phyloP scores from a whole-genome alignment of 2,797 vertebrate genomes.

The Hippopotamyrus pictus region DNA sequence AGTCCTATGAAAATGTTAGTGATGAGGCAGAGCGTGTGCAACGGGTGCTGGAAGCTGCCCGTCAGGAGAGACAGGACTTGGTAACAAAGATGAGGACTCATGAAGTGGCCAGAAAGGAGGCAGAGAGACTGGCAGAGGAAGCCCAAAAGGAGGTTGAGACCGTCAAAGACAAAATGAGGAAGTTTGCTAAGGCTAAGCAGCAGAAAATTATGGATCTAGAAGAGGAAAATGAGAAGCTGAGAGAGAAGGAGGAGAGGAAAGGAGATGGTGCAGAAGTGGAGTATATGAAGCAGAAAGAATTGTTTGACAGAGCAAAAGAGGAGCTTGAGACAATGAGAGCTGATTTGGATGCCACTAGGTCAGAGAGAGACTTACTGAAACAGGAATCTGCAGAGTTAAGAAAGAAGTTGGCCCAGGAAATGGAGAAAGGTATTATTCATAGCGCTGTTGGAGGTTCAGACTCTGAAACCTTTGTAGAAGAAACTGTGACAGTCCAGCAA shows the following conservation, averaged over 20 bases:
- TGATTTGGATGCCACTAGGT: slow-evolving; percentile 55
- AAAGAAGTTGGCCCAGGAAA: slow-evolving; percentile 46
- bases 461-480: slow-evolving; percentile 39
- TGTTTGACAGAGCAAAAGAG: slow-evolving; percentile 54
- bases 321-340: slow-evolving; percentile 57
- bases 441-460: neutral
- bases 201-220: slow-evolving; percentile 91
- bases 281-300: slow-evolving; percentile 40
- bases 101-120: slow-evolving; percentile 69
- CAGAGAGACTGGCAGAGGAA: slow-evolving; percentile 69
- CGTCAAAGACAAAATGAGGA: slow-evolving; percentile 95
- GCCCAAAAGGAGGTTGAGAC: slow-evolving; percentile 73
- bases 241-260: slow-evolving; percentile 57
- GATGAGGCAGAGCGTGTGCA: slow-evolving; percentile 84
- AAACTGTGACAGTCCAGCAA: slow-evolving; percentile 40
- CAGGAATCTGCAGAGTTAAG: slow-evolving; percentile 63
- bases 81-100: slow-evolving; percentile 60
- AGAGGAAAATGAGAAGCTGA: slow-evolving; percentile 86
- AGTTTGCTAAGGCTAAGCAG: slow-evolving; percentile 92
- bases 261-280: slow-evolving; percentile 23
- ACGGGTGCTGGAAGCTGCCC: slow-evolving; percentile 73
- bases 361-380: slow-evolving; percentile 65
- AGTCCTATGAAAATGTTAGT: slow-evolving; percentile 92
- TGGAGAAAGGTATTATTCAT: slow-evolving; percentile 25
- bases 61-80: slow-evolving; percentile 84